Percentiles rank a stretch among this genome's conserved stretches.
Evolutionary conservation across 2,113 vertebrate genomes (phyloP).

Genomic region (Cryptotis parvus): DNA sequence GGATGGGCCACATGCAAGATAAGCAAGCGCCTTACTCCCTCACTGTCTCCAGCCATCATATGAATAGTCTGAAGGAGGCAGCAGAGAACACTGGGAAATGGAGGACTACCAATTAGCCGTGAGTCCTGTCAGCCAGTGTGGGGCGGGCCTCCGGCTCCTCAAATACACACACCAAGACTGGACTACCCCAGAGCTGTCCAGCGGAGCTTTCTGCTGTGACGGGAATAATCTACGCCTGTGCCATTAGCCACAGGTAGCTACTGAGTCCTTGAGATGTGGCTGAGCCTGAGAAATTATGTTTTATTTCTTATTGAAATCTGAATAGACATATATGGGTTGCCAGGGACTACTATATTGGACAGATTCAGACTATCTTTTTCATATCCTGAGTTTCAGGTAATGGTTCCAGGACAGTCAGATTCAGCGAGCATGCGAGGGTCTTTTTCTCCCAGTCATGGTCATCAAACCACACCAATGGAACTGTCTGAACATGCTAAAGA

Average conservation of each 20-base stretch:
- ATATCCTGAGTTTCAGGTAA: background rate
- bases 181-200: background rate
- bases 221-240: background rate
- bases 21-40: background rate
- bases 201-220: background rate
- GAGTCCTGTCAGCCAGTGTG: background rate
- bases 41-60: background rate
- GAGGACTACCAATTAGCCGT: no score
- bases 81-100: background rate
- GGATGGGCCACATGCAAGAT: no score
- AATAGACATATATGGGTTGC: background rate
- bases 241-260: no score
- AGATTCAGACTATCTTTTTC: background rate
- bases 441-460: background rate
- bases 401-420: background rate
- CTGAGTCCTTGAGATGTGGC: background rate
- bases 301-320: constrained; percentile 16
- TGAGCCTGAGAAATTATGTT: background rate
- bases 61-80: background rate
- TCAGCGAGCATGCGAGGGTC: background rate
- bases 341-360: background rate
- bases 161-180: background rate
- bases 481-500: background rate
- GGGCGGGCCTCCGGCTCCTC: background rate
- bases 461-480: background rate